Evolutionary conservation across 2,888 invertebrate species (phyloP).

Genomic region (Eubasilissa splendida): DNA sequence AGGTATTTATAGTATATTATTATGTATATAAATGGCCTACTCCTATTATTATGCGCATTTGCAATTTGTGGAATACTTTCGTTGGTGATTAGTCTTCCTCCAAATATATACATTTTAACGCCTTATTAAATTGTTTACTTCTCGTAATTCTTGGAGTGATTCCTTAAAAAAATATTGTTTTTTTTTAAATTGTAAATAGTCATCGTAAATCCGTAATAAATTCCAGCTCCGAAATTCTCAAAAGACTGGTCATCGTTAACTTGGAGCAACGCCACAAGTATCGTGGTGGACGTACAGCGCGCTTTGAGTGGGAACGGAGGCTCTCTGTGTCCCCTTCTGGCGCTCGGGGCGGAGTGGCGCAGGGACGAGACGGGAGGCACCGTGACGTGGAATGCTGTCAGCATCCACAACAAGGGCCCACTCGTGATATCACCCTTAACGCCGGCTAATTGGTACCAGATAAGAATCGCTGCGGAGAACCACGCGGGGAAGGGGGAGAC

Average conservation of each 20-base stretch:
- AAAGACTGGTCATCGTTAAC: constrained; percentile 63
- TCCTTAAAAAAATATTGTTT: not conserved
- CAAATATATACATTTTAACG: no score
- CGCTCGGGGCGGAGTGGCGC: constrained; percentile 69
- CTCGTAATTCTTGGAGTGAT: no score
- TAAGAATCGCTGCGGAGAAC: constrained; percentile 82
- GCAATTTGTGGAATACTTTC: no score
- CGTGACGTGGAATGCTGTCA: constrained; percentile 67
- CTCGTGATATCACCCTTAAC: constrained; percentile 74
- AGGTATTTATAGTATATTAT: no score
- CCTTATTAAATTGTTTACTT: no score
- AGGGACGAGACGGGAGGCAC: constrained; percentile 62
- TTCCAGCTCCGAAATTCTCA: constrained; percentile 54
- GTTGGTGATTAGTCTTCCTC: no score
- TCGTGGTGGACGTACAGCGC: constrained; percentile 68
- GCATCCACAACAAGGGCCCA: constrained; percentile 35
- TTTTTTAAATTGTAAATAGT: not conserved
- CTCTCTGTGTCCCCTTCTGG: constrained; percentile 68
- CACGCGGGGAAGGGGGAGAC: constrained; percentile 79
- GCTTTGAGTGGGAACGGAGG: constrained; percentile 60
- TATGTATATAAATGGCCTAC: no score
- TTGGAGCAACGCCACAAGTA: constrained; percentile 70
- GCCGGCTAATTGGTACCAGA: constrained; percentile 83
- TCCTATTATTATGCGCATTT: no score
- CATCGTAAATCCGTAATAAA: not conserved